Base-by-base conservation (phyloP, 64 coral and sea anemone genomes). In the Porites australiensis region DNA sequence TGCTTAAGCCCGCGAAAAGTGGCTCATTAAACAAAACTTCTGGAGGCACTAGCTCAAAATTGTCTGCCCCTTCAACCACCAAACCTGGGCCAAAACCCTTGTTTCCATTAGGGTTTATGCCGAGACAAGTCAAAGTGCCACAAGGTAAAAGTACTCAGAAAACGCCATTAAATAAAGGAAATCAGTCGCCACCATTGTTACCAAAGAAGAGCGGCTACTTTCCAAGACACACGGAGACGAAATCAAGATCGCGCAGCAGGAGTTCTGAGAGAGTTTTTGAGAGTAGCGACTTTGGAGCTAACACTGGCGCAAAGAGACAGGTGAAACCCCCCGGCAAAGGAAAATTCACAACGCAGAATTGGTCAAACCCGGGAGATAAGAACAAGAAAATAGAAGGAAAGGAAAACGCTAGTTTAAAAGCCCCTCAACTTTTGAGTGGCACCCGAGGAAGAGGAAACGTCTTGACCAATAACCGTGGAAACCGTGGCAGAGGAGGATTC, bases 261-360 rank as follows among this genome's bases (percentile, higher is more conserved):
- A 84, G 81, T 84, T 84, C 81, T 50, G 81, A 84, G 62, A 67
- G 62, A 69, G 62, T 0, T 67, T 61, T 68, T 16, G 6, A n/a
- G 18, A 48, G n/a, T 4, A 69, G 48, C 22, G 37, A 49, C 2
- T 11, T 84, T 84, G 81, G 81, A 19, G 51, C 14, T 50, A 68
- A n/a, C 16, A 84, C 8, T 18, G 46, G 16, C 62, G 51, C 58
- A 23, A 84, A 84, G 10, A 67, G 18, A 18, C 62, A 84, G 3
- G 58, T 21, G 13, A 84, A 13, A 64, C 58, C 16, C 6, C 79
- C 79, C 14, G 8, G 43, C 9, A 82, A 82, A 68, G 81, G 63
- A 0, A 84, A 49, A 84, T 84, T 84, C 46, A 84, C 81, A 20
- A 84, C 44, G 18, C 81, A 84, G 81, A 84, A 84, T 69, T 84